Conservation (phyloP, 1,140 invertebrate genomes). For the Drosophila kurseongensis region DNA sequence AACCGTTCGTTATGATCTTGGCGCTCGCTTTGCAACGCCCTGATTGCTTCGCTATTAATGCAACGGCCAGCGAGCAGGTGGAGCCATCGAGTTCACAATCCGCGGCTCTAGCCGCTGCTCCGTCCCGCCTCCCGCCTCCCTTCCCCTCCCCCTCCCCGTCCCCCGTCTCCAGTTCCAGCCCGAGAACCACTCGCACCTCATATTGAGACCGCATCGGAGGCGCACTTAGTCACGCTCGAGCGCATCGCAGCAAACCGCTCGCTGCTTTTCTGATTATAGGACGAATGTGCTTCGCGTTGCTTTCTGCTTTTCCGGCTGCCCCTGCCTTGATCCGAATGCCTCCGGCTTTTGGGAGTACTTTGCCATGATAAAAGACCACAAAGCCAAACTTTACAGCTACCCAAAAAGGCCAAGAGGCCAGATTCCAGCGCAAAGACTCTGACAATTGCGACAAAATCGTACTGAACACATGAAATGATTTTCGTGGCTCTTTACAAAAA, state of each 20-base stretch:
- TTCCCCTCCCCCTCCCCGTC: no score
- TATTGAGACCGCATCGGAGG: conserved; percentile 39
- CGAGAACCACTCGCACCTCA: conserved; percentile 7
- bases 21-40: conserved; percentile 78
- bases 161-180: not conserved
- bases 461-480: no score
- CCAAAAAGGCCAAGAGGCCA: no score
- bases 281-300: conserved; percentile 45
- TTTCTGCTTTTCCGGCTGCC: not conserved
- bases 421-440: no score
- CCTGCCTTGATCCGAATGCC: not conserved
- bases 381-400: no score
- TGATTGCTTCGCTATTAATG: conserved; percentile 81
- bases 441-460: no score
- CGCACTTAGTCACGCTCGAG: conserved; percentile 74
- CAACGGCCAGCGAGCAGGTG: conserved; percentile 65
- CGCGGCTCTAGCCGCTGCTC: not conserved
- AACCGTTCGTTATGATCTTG: conserved; percentile 80
- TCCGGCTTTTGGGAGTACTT: not conserved
- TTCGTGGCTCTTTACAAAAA: no score
- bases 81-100: conserved; percentile 25
- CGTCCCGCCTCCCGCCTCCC: no score
- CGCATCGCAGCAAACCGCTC: conserved; percentile 37
- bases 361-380: no score
- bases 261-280: conserved; percentile 69